phyloP scores from a whole-genome alignment of 2,888 invertebrate species.

The Drosophila lutescens region DNA sequence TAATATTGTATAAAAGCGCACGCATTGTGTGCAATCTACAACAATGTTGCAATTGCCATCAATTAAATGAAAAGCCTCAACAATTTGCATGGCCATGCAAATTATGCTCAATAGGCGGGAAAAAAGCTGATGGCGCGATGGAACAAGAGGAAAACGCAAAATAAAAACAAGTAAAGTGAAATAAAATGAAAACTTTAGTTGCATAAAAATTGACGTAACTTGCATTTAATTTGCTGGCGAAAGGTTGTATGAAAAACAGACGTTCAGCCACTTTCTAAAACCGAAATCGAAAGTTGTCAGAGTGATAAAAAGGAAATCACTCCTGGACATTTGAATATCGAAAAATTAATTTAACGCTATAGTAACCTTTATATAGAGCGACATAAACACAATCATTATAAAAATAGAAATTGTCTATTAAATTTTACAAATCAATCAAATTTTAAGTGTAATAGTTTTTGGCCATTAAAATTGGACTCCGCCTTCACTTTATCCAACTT shows the following conservation, averaged over 20 bases:
- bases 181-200: constrained; percentile 30
- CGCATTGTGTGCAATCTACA: constrained; percentile 48
- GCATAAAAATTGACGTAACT: constrained; percentile 59
- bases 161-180: constrained; percentile 18
- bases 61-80: constrained; percentile 51
- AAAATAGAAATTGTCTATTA: background rate
- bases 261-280: constrained; percentile 57
- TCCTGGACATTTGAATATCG: constrained; percentile 20
- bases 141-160: constrained; percentile 40
- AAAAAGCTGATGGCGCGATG: constrained; percentile 22
- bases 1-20: constrained; percentile 34
- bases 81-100: constrained; percentile 66
- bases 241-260: constrained; percentile 46
- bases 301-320: constrained; percentile 20
- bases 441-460: too few relatives aligned
- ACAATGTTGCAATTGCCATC: constrained; percentile 46
- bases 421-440: too few relatives aligned
- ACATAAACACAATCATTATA: background rate
- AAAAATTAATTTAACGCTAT: too few relatives aligned
- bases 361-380: too few relatives aligned
- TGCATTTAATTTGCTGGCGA: constrained; percentile 57
- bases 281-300: constrained; percentile 58
- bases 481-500: too few relatives aligned
- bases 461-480: too few relatives aligned
- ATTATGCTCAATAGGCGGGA: constrained; percentile 35